A percentile compares a stretch with the other conserved stretches of the same genome.
phyloP scores from a whole-genome alignment of 2,113 vertebrate genomes.

The Agapornis roseicollis region DNA sequence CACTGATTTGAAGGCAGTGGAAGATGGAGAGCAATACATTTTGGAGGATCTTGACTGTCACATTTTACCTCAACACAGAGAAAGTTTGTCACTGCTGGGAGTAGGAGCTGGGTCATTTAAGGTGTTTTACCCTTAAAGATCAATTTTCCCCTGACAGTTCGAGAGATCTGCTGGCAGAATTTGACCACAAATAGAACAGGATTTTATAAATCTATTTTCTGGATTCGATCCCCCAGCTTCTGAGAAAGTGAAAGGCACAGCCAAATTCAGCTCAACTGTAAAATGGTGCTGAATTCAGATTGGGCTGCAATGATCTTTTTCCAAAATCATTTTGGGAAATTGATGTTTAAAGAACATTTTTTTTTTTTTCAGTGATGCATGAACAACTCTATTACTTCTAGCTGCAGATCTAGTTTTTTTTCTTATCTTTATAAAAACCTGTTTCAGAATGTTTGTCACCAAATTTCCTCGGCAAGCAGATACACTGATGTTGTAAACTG shows the following conservation, averaged over 20 bases:
- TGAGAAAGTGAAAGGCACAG: background rate
- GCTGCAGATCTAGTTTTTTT: background rate
- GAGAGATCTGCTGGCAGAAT: background rate
- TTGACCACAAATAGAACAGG: background rate
- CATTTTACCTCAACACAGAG: background rate
- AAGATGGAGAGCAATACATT: background rate
- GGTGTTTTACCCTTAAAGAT: background rate
- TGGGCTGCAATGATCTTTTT: background rate
- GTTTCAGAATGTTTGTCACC: background rate
- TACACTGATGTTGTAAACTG: background rate
- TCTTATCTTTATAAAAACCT: background rate
- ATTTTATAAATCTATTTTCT: constrained; percentile 8
- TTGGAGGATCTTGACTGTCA: background rate
- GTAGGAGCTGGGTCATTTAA: background rate
- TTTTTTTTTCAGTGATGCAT: background rate
- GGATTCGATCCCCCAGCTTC: background rate
- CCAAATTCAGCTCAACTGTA: background rate
- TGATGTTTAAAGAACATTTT: background rate
- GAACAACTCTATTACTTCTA: background rate
- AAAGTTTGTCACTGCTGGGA: background rate
- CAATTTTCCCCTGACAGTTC: background rate
- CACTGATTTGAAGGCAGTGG: background rate
- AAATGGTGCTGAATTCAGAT: background rate
- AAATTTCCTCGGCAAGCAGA: background rate
- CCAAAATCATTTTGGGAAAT: background rate